Conservation (phyloP, 2,113 vertebrate genomes). For the Entomyzon cyanotis region DNA sequence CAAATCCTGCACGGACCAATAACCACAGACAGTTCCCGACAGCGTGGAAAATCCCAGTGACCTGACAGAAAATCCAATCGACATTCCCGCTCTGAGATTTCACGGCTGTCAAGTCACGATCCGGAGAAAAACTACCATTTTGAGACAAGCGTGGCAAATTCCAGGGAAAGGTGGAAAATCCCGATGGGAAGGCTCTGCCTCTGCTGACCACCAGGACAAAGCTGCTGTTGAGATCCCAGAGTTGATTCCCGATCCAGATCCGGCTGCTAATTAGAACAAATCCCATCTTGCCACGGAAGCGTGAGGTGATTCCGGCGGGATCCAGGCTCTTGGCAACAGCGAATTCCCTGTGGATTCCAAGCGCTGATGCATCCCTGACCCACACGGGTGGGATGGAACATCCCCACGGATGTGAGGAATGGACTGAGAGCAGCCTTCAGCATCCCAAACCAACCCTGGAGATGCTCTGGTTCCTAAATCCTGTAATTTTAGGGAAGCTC, state of each 20-base stretch:
- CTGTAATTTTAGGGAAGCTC: background rate
- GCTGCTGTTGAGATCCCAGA: background rate
- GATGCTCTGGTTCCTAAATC: background rate
- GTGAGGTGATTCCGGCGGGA: accelerated
- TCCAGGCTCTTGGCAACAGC: background rate
- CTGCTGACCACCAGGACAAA: background rate
- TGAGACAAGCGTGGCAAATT: background rate
- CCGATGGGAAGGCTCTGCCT: background rate
- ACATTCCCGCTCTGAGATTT: background rate
- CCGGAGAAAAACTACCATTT: background rate
- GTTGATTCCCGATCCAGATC: accelerated
- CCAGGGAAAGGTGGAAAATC: background rate
- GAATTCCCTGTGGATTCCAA: background rate
- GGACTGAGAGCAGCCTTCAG: background rate
- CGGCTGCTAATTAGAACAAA: background rate
- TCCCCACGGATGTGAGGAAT: background rate
- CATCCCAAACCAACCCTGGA: background rate
- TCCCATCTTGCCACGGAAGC: background rate
- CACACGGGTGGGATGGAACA: accelerated
- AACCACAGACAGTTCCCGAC: background rate
- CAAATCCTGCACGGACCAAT: background rate
- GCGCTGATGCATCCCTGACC: background rate
- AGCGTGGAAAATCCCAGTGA: background rate
- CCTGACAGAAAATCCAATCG: background rate
- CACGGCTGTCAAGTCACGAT: background rate